Percentiles rank a stretch among this genome's conserved stretches.
phyloP scores from a whole-genome alignment of 2,113 vertebrate genomes.

The Corythornis vintsioides region DNA sequence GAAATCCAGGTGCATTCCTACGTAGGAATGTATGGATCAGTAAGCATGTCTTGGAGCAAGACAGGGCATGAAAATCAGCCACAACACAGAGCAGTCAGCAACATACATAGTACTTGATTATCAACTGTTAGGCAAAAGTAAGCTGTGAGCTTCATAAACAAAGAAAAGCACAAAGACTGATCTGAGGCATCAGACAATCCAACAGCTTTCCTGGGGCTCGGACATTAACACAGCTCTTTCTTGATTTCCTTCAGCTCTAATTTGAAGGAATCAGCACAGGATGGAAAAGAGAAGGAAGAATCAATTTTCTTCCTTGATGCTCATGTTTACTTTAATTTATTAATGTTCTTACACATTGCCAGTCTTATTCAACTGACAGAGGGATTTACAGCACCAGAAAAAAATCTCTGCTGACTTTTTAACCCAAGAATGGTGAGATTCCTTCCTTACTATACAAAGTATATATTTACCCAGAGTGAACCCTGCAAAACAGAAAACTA shows the following conservation, averaged over 20 bases:
- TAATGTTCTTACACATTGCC: conserved; percentile 3
- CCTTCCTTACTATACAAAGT: background rate
- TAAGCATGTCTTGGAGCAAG: conserved; percentile 4
- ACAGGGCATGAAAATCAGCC: background rate
- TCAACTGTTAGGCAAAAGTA: background rate
- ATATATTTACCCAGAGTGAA: background rate
- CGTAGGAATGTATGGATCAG: background rate
- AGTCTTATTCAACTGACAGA: background rate
- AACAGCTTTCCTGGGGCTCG: background rate
- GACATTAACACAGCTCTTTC: background rate
- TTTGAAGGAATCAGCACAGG: background rate
- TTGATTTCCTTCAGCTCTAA: background rate
- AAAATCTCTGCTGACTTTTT: conserved; percentile 8
- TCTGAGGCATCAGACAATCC: background rate
- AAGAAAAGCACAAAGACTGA: background rate
- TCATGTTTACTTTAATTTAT: conserved; percentile 46
- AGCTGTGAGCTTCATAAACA: background rate
- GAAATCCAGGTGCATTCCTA: background rate
- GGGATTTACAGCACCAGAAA: conserved; percentile 24
- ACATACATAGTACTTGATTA: background rate
- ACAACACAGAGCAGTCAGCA: background rate
- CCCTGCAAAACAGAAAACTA: background rate
- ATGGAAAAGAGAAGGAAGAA: background rate
- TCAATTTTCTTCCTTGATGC: conserved; percentile 17
- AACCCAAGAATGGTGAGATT: background rate